A percentile compares a stretch with the other conserved stretches of the same genome.
Evolutionary conservation across 2,797 vertebrate species (phyloP).

Genomic region (Pachyuromys duprasi): DNA sequence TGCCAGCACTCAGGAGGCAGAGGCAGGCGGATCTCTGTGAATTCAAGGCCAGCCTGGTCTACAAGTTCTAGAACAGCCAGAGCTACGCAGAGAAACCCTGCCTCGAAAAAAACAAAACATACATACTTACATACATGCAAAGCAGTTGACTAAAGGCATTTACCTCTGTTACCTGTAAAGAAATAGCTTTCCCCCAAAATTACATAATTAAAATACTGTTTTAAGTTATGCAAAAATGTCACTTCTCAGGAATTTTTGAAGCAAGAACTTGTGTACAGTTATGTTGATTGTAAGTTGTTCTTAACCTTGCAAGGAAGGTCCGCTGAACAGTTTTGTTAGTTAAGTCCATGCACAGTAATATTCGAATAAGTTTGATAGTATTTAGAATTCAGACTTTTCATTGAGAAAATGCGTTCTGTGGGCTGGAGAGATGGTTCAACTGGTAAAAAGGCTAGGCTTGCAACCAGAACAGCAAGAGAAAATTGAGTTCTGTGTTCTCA

Average conservation of each 20-base stretch:
- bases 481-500: slow-evolving; percentile 50
- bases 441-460: neutral
- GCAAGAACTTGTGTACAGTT: slow-evolving; percentile 45
- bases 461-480: neutral
- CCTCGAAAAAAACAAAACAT: neutral
- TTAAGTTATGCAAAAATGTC: slow-evolving; percentile 54
- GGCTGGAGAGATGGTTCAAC: neutral
- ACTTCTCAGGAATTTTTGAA: slow-evolving; percentile 53
- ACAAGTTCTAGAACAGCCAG: neutral
- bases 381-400: neutral
- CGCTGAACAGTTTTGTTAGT: slow-evolving; percentile 26
- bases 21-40: neutral
- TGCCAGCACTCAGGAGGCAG: neutral
- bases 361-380: neutral
- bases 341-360: neutral
- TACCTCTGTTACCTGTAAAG: slow-evolving; percentile 33
- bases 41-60: neutral
- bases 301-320: slow-evolving; percentile 51
- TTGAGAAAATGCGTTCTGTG: neutral
- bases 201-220: slow-evolving; percentile 47
- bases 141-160: neutral
- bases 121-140: neutral
- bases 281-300: neutral
- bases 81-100: neutral
- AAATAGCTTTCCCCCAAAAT: slow-evolving; percentile 41